A percentile compares a stretch with the other conserved stretches of the same genome.
phyloP scores from a whole-genome alignment of 2,797 vertebrate genomes.

The Gallirallus australis region DNA sequence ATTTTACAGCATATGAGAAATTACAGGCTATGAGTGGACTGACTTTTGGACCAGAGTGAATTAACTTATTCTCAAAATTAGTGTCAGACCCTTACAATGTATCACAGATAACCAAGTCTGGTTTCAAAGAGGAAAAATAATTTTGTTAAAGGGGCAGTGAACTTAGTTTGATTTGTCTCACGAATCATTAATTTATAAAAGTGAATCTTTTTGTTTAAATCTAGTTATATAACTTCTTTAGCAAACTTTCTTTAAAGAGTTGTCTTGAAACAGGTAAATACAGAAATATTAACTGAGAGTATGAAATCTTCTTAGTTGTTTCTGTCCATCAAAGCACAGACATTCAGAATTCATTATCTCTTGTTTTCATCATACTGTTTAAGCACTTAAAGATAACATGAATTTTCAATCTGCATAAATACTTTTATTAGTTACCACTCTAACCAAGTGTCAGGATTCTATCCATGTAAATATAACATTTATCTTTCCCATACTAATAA shows the following conservation, averaged over 20 bases:
- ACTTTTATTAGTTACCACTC: background rate
- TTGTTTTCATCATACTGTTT: background rate
- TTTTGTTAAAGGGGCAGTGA: conserved; percentile 18
- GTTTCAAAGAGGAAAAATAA: conserved; percentile 30
- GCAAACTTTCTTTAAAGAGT: background rate
- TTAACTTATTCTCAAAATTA: conserved; percentile 44
- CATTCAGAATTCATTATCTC: background rate
- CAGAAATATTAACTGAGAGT: background rate
- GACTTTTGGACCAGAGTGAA: conserved; percentile 13
- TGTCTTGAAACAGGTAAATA: background rate
- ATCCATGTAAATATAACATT: background rate
- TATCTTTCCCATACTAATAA: background rate
- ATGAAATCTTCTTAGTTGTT: background rate
- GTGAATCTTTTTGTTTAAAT: background rate
- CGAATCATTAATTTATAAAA: background rate
- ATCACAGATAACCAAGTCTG: conserved; percentile 16
- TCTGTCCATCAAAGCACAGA: background rate
- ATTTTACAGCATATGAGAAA: background rate
- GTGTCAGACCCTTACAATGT: conserved; percentile 10
- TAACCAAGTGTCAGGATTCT: background rate
- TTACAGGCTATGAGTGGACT: background rate
- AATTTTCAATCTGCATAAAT: background rate
- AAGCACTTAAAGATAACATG: background rate
- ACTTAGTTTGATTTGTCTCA: conserved; percentile 14
- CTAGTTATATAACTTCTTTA: background rate